Evolutionary conservation across 1,140 invertebrate species (phyloP), one percentile per base, ranked within the genome.

Genomic region (Catajapyx aquilonaris): DNA sequence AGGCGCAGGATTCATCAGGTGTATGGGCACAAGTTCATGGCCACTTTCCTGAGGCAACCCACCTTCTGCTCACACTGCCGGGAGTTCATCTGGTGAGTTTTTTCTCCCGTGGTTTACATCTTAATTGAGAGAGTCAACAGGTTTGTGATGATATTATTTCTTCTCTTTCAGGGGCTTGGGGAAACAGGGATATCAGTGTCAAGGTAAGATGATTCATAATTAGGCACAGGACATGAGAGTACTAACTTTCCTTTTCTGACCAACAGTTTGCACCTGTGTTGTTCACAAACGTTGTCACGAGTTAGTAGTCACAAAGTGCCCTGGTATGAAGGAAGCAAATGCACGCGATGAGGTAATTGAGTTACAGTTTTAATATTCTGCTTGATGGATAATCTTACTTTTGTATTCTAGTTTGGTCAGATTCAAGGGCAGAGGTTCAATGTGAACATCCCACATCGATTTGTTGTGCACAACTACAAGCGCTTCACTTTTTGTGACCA

Each of bases 121-220:
- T 4, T 41, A 13, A 19, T 33, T 41, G 16, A 34, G 34, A 5
- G 15, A 5, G 25, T 34, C n/a, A 38, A 36, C 16, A 5, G 18
- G n/a, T 18, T 19, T 25, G 5, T 43, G 5, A 21, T 28, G 19
- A 2, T 25, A 9, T 39, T 65, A 59, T 60, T 61, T 71, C 73
- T 64, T 68, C 66, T 77, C 42, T 44, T 71, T 54, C 72, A 88
- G 83, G 87, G 91, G 91, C 59, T 70, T 95, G 52, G 85, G 90
- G 55, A 95, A 95, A 65, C 94, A 98, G 73, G 94, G 93, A 56
- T 99, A 99, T 72, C 94, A 98, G 62, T 99, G 94, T 73, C 94
- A 98, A 91, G 88, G 87, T 93, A 75, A 70, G 65, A 62, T 57
- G 54, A 58, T 54, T 58, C 56, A 15, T 5, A 16, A 37, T 31